These are phyloP conservation scores for Eilema griseolum DNA, from an alignment of 2,888 invertebrate species.

Conservation along the genomic window DNA sequence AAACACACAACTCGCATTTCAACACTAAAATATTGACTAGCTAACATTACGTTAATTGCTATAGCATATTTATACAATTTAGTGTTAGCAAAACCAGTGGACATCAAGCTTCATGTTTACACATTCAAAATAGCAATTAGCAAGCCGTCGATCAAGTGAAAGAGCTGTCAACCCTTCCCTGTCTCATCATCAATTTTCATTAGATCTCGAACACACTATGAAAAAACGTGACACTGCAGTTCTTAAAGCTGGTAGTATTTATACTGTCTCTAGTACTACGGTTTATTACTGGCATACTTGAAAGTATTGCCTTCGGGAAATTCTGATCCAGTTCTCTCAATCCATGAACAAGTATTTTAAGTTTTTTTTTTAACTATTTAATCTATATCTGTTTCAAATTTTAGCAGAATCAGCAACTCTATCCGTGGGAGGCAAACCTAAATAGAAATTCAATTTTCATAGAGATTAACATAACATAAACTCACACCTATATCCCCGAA, in stretches of 20 bases:
- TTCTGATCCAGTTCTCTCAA: no score
- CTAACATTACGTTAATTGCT: neutral
- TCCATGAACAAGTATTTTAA: no score
- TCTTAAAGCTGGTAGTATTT: neutral
- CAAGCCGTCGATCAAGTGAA: conserved; percentile 59
- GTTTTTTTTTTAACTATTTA: no score
- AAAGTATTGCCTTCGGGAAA: no score
- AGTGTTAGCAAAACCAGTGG: conserved; percentile 26
- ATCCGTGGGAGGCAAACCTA: no score
- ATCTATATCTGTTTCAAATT: no score
- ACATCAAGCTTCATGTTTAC: conserved; percentile 37
- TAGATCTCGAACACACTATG: conserved; percentile 31
- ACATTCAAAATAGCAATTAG: conserved; percentile 63
- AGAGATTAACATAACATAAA: no score
- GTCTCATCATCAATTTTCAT: conserved; percentile 59
- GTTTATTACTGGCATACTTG: neutral
- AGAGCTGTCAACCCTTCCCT: conserved; percentile 46
- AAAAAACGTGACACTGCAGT: neutral
- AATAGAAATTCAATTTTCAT: no score
- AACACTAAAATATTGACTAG: no score
- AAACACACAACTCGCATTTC: no score
- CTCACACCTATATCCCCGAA: no score
- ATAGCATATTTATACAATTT: neutral
- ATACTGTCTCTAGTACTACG: neutral
- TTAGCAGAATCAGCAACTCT: no score